phyloP scores from a whole-genome alignment of 2,113 vertebrate genomes.

The Elephas maximus region DNA sequence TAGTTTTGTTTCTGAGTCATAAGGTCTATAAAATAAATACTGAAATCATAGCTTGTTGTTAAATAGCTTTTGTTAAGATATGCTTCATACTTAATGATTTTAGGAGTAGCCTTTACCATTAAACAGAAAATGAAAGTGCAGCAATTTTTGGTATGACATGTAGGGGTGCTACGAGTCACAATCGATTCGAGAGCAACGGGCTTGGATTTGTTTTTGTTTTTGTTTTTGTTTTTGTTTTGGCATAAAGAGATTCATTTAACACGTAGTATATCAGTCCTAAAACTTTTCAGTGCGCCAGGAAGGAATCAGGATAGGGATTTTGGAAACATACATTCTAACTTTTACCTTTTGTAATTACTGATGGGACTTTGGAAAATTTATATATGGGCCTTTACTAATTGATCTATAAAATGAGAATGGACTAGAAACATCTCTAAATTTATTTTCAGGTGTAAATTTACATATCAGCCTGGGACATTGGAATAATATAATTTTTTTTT shows the following conservation, averaged over 20 bases:
- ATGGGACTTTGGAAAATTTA: background rate
- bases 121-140: background rate
- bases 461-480: background rate
- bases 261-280: background rate
- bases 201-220: no score
- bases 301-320: background rate
- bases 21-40: background rate
- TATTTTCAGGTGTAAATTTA: background rate
- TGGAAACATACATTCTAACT: background rate
- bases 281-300: background rate
- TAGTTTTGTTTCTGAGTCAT: background rate
- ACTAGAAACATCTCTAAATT: background rate
- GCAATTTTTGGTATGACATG: background rate
- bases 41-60: background rate
- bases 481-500: background rate
- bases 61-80: background rate
- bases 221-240: no score
- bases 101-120: background rate
- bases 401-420: background rate
- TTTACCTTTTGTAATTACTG: background rate
- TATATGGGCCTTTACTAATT: background rate
- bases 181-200: no score
- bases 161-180: no score
- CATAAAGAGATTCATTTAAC: background rate
- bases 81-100: background rate